Percentiles rank a stretch among this genome's conserved stretches.
These are phyloP conservation scores for Andrena camellia DNA, from an alignment of 2,888 invertebrate species.

Conservation along the genomic window DNA sequence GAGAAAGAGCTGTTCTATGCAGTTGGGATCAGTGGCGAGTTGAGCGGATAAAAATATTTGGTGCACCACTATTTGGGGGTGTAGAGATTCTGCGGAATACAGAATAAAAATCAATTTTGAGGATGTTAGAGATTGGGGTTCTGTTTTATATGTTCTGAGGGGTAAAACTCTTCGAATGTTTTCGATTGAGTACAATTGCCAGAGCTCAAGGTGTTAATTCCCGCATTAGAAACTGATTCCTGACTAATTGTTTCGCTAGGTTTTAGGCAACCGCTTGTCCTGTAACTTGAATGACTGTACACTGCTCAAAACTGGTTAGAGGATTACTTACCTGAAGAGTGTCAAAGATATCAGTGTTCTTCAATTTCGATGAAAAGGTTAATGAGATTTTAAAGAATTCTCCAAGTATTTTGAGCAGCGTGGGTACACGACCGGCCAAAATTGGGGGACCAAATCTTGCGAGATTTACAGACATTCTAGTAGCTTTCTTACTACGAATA, in stretches of 20 bases:
- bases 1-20: too few relatives aligned
- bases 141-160: not conserved
- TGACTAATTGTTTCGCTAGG: conserved; percentile 2
- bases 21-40: too few relatives aligned
- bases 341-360: not conserved
- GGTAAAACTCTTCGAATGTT: not conserved
- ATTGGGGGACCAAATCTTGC: not conserved
- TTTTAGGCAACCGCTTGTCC: not conserved
- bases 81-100: too few relatives aligned
- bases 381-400: not conserved
- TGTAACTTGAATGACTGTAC: not conserved
- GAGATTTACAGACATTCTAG: not conserved
- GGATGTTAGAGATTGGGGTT: not conserved
- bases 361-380: not conserved
- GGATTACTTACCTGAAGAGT: not conserved
- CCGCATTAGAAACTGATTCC: not conserved
- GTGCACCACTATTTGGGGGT: too few relatives aligned
- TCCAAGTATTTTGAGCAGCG: conserved; percentile 5
- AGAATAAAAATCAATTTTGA: too few relatives aligned
- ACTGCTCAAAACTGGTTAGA: not conserved
- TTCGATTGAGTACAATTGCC: not conserved
- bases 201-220: conserved; percentile 27
- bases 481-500: too few relatives aligned
- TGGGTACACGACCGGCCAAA: not conserved
- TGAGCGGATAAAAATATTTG: too few relatives aligned